Base-by-base conservation (phyloP, 2,888 invertebrate genomes). In the Lycia hirtaria region DNA sequence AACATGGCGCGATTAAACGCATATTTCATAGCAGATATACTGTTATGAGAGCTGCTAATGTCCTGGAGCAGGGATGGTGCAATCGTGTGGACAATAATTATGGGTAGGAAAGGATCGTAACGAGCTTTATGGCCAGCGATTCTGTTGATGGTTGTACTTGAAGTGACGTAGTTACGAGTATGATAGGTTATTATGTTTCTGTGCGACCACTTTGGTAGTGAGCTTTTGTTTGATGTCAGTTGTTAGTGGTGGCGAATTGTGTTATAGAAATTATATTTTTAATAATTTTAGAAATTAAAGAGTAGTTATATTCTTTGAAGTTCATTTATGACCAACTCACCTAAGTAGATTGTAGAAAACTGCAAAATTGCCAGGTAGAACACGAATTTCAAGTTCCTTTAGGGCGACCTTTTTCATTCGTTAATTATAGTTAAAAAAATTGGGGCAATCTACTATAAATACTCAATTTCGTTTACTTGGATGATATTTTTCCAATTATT, bases 71-170 rank as follows among this genome's bases (percentile, higher is more conserved):
- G 82, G 74, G 84, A 83, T 81, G 80, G 74, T 76, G 82, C 83
- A 82, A 88, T 89, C 86, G 86, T 84, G 84, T 77, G 85, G 88
- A 88, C 86, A 83, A 83, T 86, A 81, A 89, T 87, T 85, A 85
- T 83, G 80, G 83, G 80, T 78, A 78, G 68, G 84, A 83, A 80
- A 76, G 75, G 73, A 74, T 75, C 75, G 70, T 82, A 76, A 87
- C 74, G 78, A 77, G 72, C 70, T 70, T 87, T 81, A 84, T 85
- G 77, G 80, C 82, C 81, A 78, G 81, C 81, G 83, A 87, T 87
- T 83, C 78, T 76, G 81, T 79, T 72, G 79, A 86, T 82, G 78
- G 75, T 58, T 75, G 74, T 78, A 69, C 71, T 72, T 67, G 64
- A 69, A 66, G 56, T 66, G 61, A 65, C 69, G 64, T 53, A 47